Evolutionary conservation across 1,140 invertebrate genomes (phyloP).

Genomic region (Cepaea nemoralis): DNA sequence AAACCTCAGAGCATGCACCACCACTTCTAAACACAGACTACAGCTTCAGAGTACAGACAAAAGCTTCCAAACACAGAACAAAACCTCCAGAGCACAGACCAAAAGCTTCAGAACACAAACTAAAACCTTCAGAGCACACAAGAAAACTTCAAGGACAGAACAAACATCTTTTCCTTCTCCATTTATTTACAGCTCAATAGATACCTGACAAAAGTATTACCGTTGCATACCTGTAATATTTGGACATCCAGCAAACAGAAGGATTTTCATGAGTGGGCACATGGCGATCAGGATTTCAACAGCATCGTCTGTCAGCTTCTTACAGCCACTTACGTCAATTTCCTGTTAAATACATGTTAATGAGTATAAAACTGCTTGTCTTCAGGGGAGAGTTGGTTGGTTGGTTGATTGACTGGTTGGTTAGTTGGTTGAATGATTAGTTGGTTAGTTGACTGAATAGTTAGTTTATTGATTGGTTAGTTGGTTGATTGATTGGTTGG

Average conservation of each 20-base stretch:
- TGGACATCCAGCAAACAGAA: conserved; percentile 67
- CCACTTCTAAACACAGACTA: too few relatives aligned
- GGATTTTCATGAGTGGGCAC: conserved; percentile 63
- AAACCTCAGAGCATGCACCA: too few relatives aligned
- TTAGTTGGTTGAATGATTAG: too few relatives aligned
- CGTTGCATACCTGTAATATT: conserved; percentile 61
- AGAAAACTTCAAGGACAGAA: not conserved
- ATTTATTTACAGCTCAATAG: not conserved
- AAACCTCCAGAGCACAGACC: too few relatives aligned
- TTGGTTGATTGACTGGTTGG: too few relatives aligned
- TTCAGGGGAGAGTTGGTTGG: too few relatives aligned
- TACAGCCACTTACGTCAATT: conserved; percentile 64
- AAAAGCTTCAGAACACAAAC: not conserved
- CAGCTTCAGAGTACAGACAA: too few relatives aligned
- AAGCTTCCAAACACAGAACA: too few relatives aligned
- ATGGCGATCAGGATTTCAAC: conserved; percentile 63
- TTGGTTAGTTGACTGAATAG: too few relatives aligned
- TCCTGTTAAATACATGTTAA: conserved; percentile 54
- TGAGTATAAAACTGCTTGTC: too few relatives aligned
- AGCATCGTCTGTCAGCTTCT: conserved; percentile 62
- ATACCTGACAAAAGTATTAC: not conserved
- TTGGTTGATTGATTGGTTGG: too few relatives aligned
- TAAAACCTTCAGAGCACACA: not conserved
- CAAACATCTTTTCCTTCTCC: not conserved
- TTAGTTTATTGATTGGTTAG: too few relatives aligned